These are phyloP conservation scores for Caenorhabditis zanzibari DNA, from an alignment of 2,888 invertebrate genomes.

Conservation along the genomic window DNA sequence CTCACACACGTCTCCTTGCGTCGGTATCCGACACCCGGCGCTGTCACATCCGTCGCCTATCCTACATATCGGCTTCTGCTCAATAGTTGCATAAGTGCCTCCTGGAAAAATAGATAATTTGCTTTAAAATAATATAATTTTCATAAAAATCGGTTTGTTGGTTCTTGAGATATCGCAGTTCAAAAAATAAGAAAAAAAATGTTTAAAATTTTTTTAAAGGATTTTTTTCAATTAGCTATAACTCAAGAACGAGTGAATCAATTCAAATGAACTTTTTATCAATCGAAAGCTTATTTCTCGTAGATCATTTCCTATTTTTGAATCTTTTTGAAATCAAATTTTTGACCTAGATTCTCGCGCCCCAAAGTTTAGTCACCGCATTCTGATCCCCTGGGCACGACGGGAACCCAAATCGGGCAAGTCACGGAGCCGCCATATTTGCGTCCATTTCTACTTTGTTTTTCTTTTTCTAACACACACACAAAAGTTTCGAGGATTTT, in stretches of 20 bases:
- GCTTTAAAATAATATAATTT: not conserved
- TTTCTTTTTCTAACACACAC: not conserved
- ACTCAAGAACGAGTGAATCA: no score
- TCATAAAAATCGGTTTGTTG: not conserved
- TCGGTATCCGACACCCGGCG: slow-evolving; percentile 70
- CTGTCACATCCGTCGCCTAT: slow-evolving; percentile 76
- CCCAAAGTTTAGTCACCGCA: no score
- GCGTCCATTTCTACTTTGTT: not conserved
- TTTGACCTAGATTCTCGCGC: no score
- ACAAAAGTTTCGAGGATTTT: slow-evolving; percentile 49
- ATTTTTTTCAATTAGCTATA: no score
- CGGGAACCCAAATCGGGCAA: slow-evolving; percentile 36
- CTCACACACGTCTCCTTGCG: slow-evolving; percentile 72
- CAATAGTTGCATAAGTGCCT: slow-evolving; percentile 59
- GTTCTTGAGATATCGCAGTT: no score
- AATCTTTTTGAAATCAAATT: not conserved
- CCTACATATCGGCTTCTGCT: slow-evolving; percentile 70
- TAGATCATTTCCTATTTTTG: not conserved
- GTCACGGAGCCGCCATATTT: slow-evolving; percentile 41
- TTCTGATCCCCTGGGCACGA: slow-evolving; percentile 21
- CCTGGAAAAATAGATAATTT: slow-evolving; percentile 49
- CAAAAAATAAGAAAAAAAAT: no score
- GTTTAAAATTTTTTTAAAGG: no score
- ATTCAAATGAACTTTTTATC: no score
- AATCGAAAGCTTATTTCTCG: not conserved